phyloP scores from a whole-genome alignment of 2,888 invertebrate genomes.

The Eilema depressum region DNA sequence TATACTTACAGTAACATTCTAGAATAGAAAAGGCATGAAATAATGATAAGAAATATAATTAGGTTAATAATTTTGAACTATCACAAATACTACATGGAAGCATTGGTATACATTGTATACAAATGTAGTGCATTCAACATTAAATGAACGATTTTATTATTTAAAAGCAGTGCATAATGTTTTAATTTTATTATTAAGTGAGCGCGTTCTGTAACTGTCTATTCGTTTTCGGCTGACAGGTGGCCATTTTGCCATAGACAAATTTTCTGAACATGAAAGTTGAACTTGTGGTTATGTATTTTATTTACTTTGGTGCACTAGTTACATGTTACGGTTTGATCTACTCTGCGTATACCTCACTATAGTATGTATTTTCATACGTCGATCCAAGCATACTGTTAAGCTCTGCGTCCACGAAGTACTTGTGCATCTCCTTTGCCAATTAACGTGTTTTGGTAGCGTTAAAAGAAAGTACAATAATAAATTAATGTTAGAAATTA shows the following conservation, averaged over 20 bases:
- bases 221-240: slow-evolving; percentile 14
- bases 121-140: slow-evolving; percentile 30
- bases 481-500: slow-evolving; percentile 71
- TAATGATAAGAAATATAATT: slow-evolving; percentile 57
- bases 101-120: slow-evolving; percentile 54
- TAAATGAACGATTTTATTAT: slow-evolving; percentile 24
- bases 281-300: slow-evolving; percentile 43
- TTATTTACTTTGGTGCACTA: slow-evolving; percentile 36
- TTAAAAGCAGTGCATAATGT: slow-evolving; percentile 37
- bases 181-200: slow-evolving; percentile 28
- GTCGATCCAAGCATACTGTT: slow-evolving; percentile 90
- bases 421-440: slow-evolving; percentile 92
- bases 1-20: slow-evolving; percentile 74
- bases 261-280: slow-evolving; percentile 32
- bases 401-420: slow-evolving; percentile 94
- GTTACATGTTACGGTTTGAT: slow-evolving; percentile 44
- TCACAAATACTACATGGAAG: slow-evolving; percentile 84
- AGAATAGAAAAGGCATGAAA: slow-evolving; percentile 81
- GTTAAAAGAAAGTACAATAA: slow-evolving; percentile 81
- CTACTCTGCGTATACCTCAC: slow-evolving; percentile 79
- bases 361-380: slow-evolving; percentile 86
- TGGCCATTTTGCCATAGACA: slow-evolving; percentile 30
- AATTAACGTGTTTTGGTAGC: slow-evolving; percentile 84
- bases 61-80: slow-evolving; percentile 67
- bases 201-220: slow-evolving; percentile 33